Conservation (phyloP, 1,140 invertebrate genomes). For the Neuroterus valhalla region DNA sequence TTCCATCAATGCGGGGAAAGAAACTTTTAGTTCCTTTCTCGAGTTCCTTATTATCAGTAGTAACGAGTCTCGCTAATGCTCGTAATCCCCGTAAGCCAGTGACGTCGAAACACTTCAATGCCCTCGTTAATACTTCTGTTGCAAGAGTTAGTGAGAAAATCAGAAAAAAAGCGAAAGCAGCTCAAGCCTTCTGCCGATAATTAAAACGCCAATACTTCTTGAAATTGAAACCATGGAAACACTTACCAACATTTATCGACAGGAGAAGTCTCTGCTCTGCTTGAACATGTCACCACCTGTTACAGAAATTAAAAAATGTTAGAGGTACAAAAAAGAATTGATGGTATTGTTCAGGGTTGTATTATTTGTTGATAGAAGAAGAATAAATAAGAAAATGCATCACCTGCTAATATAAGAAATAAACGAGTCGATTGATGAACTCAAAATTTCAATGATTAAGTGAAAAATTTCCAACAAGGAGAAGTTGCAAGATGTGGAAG, state of each 20-base stretch:
- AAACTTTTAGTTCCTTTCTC: constrained; percentile 6
- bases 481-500: too few species aligned
- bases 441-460: too few species aligned
- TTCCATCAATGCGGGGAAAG: not conserved
- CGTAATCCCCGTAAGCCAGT: constrained; percentile 54
- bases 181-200: constrained; percentile 49
- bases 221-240: constrained; percentile 62
- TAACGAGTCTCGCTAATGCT: constrained; percentile 50
- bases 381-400: too few species aligned
- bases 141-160: constrained; percentile 18
- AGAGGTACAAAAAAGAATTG: constrained; percentile 17
- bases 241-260: constrained; percentile 44
- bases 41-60: constrained; percentile 44
- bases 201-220: constrained; percentile 58
- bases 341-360: too few species aligned
- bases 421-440: too few species aligned
- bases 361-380: too few species aligned
- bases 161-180: constrained; percentile 20
- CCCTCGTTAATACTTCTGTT: constrained; percentile 59
- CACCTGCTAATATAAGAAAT: too few species aligned
- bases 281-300: constrained; percentile 45
- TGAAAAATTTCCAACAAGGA: too few species aligned
- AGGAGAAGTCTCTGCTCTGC: constrained; percentile 24
- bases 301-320: constrained; percentile 36
- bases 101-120: constrained; percentile 63